Base-by-base conservation (phyloP, 1,140 invertebrate genomes). In the Sminthurides bifidus region DNA sequence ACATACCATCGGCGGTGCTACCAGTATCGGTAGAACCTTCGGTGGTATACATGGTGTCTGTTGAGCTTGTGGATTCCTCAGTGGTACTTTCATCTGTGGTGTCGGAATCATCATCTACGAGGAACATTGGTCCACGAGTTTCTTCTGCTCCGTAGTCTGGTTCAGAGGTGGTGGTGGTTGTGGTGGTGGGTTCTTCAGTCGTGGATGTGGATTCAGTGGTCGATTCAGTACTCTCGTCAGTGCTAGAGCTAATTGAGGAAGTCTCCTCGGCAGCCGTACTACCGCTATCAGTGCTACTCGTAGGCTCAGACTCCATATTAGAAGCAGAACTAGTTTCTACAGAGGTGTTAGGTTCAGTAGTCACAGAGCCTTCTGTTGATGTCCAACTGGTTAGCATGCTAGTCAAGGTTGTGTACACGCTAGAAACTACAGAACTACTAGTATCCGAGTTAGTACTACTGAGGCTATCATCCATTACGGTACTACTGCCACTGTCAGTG, bases 61-160 rank as follows among this genome's bases (percentile, higher is more conserved):
- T 66, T 51, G 65, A 65, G 12, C 29, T 3, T 6, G 45, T 56
- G 19, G 64, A 64, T 44, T 58, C 62, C 0, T 3, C 62, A 61
- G 55, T 50, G n/a, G 54, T 41, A 17, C 12, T 41, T 33, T 30
- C 49, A 40, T 58, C 54, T 35, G 58, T 58, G 17, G 49, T 56
- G 45, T 21, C 15, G 40, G 15, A 2, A 17, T 44, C 27, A 33
- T 54, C 8, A 17, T 45, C 3, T 31, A 2, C 19, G 30, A 33
- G 15, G 19, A n/a, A 2, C 21, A 4, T 21, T 15, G 30, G 26
- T 26, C 23, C 27, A 10, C 8, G 10, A 17, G 31, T 26, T 3
- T 21, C 14, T 4, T 41, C 35, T 53, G 29, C 21, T n/a, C n/a
- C n/a, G n/a, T n/a, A n/a, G 6, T 51, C 30, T 10, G 23, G 12